Conservation (phyloP, 1,140 invertebrate species). For the Vollenhovia emeryi region DNA sequence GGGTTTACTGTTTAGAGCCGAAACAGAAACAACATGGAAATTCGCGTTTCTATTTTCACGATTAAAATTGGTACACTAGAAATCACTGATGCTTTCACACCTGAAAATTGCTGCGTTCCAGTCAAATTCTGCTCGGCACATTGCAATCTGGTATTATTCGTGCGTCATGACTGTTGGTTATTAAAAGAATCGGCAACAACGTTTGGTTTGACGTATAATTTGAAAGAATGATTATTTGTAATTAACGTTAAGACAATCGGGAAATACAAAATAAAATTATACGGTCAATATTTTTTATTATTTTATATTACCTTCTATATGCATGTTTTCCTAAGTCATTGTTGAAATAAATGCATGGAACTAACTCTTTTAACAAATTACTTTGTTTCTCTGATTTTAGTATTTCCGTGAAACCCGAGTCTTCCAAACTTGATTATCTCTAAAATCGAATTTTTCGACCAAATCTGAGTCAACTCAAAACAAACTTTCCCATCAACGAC, state of each 20-base stretch:
- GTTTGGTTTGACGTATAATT: neutral
- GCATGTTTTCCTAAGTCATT: neutral
- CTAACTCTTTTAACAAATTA: neutral
- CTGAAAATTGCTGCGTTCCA: too few species aligned
- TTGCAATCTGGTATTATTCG: too few species aligned
- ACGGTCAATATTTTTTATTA: neutral
- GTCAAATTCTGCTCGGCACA: too few species aligned
- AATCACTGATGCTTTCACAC: too few species aligned
- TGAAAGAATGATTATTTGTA: neutral
- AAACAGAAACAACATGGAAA: too few species aligned
- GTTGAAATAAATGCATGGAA: neutral
- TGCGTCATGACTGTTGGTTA: too few species aligned
- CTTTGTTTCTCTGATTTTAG: neutral
- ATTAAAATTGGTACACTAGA: too few species aligned
- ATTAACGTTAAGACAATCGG: neutral
- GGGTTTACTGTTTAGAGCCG: too few species aligned
- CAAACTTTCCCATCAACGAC: slow-evolving; percentile 35
- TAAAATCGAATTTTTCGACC: slow-evolving; percentile 37
- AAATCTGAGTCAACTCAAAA: slow-evolving; percentile 25
- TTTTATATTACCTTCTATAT: neutral
- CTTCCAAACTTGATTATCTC: neutral
- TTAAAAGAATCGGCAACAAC: too few species aligned
- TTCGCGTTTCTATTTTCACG: too few species aligned
- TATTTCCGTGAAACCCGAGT: neutral
- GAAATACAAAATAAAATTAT: neutral